phyloP scores from a whole-genome alignment of 2,888 invertebrate genomes.

The Bombyx huttoni region DNA sequence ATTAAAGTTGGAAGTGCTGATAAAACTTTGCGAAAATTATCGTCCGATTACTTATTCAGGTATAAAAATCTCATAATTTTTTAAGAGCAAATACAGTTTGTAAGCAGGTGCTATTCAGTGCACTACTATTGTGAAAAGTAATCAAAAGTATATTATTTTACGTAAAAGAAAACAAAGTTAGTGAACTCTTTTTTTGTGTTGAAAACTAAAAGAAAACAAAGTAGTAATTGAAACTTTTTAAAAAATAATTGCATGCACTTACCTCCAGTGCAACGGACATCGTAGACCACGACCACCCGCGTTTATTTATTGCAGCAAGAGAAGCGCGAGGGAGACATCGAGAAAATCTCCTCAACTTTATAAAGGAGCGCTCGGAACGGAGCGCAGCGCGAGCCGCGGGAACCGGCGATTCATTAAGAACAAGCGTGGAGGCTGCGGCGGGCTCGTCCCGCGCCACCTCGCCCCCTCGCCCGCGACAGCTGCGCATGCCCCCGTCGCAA shows the following conservation, averaged over 20 bases:
- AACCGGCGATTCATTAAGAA: slow-evolving; percentile 68
- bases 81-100: too few relatives aligned
- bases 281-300: slow-evolving; percentile 27
- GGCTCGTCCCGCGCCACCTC: slow-evolving; percentile 29
- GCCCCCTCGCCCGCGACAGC: slow-evolving; percentile 13
- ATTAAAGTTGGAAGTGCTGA: too few relatives aligned
- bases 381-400: slow-evolving; percentile 63
- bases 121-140: too few relatives aligned
- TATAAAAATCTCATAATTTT: too few relatives aligned
- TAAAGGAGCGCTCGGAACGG: slow-evolving; percentile 45
- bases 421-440: slow-evolving; percentile 59
- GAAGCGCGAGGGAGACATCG: slow-evolving; percentile 57
- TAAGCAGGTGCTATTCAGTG: too few relatives aligned
- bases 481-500: slow-evolving; percentile 42
- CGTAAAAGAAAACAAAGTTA: not conserved
- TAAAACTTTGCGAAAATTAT: too few relatives aligned
- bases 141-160: too few relatives aligned
- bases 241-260: slow-evolving; percentile 18
- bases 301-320: slow-evolving; percentile 41
- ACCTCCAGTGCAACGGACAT: slow-evolving; percentile 33
- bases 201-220: slow-evolving; percentile 8
- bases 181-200: slow-evolving; percentile 3
- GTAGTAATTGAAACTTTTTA: slow-evolving; percentile 14
- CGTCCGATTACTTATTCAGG: too few relatives aligned
- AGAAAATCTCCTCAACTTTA: slow-evolving; percentile 53